Conservation (phyloP, 2,888 invertebrate species). For the Drosophila recens region DNA sequence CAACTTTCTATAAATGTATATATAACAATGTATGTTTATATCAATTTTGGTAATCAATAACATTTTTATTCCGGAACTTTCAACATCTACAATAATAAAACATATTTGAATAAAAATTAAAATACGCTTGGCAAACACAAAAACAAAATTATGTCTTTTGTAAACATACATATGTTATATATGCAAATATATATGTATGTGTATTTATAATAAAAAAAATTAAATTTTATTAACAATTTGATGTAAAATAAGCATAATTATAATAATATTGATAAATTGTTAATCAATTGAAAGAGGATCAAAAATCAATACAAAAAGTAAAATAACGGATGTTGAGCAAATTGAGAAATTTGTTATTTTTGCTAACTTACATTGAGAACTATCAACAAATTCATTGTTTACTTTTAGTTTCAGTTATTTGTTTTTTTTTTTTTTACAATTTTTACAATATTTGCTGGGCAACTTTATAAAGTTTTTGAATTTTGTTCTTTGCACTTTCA, state of each 20-base stretch:
- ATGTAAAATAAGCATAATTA: slow-evolving; percentile 37
- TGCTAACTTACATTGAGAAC: slow-evolving; percentile 44
- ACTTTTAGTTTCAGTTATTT: not conserved
- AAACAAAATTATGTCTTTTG: slow-evolving; percentile 16
- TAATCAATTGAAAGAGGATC: slow-evolving; percentile 15
- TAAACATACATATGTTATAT: slow-evolving; percentile 8
- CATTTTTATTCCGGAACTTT: slow-evolving; percentile 35
- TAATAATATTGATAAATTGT: slow-evolving; percentile 35
- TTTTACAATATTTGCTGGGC: slow-evolving; percentile 47
- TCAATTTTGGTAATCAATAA: slow-evolving; percentile 46
- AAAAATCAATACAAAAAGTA: slow-evolving; percentile 15
- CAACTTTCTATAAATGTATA: slow-evolving; percentile 42
- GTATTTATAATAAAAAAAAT: slow-evolving; percentile 17
- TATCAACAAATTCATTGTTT: slow-evolving; percentile 26
- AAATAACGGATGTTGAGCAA: slow-evolving; percentile 36
- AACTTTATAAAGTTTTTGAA: slow-evolving; percentile 24
- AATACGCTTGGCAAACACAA: slow-evolving; percentile 7
- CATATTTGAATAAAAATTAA: slow-evolving; percentile 21
- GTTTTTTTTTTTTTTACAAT: slow-evolving; percentile 35
- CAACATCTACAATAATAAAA: slow-evolving; percentile 15
- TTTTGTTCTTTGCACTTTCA: slow-evolving; percentile 52
- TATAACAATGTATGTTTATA: slow-evolving; percentile 28
- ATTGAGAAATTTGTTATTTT: slow-evolving; percentile 38
- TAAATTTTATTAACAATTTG: slow-evolving; percentile 43
- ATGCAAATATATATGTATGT: not conserved